phyloP scores from a whole-genome alignment of 1,140 invertebrate genomes.

The Hypsibius dujardini region DNA sequence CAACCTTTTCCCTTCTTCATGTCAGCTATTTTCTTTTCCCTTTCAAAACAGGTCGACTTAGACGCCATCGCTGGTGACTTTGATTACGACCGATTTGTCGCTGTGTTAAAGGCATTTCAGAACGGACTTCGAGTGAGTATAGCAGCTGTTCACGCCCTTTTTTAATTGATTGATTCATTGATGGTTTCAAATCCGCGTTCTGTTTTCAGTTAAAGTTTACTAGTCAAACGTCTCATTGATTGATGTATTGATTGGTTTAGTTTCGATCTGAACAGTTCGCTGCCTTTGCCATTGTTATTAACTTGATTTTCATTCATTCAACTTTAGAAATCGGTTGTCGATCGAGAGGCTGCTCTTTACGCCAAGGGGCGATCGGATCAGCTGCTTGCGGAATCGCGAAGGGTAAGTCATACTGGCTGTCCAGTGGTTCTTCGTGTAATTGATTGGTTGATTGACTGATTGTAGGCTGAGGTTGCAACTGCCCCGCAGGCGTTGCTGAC shows the following conservation, averaged over 20 bases:
- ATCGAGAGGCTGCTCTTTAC: not conserved
- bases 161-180: not conserved
- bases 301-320: not conserved
- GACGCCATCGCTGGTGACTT: too few relatives aligned
- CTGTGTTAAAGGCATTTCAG: not conserved
- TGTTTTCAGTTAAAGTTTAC: not conserved
- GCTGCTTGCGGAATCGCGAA: not conserved
- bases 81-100: too few relatives aligned
- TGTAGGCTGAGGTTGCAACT: not conserved
- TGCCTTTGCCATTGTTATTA: not conserved
- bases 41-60: too few relatives aligned
- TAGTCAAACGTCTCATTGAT: not conserved
- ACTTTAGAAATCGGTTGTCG: not conserved
- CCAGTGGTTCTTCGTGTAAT: not conserved
- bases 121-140: not conserved
- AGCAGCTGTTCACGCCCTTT: not conserved
- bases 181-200: not conserved
- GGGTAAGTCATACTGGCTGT: not conserved
- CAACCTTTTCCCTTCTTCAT: not conserved
- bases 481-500: not conserved
- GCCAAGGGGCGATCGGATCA: not conserved
- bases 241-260: not conserved
- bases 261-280: too few relatives aligned
- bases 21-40: too few relatives aligned
- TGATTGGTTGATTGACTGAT: too few relatives aligned